Evolutionary conservation across 2,797 vertebrate genomes (phyloP).

Genomic region (Galago senegalensis): DNA sequence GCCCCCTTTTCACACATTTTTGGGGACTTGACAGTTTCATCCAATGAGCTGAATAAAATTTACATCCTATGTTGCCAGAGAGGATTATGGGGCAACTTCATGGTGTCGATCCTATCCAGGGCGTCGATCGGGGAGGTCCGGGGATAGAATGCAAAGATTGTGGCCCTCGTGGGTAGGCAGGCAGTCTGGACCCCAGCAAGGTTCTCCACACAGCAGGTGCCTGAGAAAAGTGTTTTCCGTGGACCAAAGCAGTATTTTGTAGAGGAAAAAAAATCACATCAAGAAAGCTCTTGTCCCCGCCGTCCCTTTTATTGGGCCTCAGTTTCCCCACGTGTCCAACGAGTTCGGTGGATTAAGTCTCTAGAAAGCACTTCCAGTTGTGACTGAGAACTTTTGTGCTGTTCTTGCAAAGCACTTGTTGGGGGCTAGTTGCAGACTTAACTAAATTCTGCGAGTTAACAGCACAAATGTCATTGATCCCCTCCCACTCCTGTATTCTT

Average conservation of each 20-base stretch:
- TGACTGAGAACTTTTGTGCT: slow-evolving; percentile 13
- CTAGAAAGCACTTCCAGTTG: not conserved
- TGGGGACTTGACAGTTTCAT: slow-evolving; percentile 59
- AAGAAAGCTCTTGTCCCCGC: not conserved
- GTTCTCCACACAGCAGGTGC: not conserved
- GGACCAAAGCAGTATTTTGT: not conserved
- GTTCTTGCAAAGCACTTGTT: slow-evolving; percentile 12
- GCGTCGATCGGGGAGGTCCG: slow-evolving; percentile 51
- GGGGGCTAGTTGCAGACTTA: not conserved
- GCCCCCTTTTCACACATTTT: slow-evolving; percentile 73
- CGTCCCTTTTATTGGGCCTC: not conserved
- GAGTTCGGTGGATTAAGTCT: not conserved
- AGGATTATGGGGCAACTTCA: slow-evolving; percentile 79
- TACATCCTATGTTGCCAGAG: slow-evolving; percentile 71
- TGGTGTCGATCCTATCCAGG: slow-evolving; percentile 68
- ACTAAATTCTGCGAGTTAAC: slow-evolving; percentile 4
- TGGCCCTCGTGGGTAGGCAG: not conserved
- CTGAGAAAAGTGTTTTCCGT: not conserved
- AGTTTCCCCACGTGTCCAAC: slow-evolving; percentile 51
- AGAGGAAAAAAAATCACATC: not conserved
- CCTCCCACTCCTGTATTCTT: not conserved
- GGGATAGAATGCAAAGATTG: not conserved
- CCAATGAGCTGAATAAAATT: slow-evolving; percentile 80
- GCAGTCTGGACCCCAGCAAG: not conserved
- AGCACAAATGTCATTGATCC: not conserved